Percentiles rank a stretch among this genome's conserved stretches.
Conservation (phyloP, 1,140 invertebrate species). For the Hylaeus volcanicus region DNA sequence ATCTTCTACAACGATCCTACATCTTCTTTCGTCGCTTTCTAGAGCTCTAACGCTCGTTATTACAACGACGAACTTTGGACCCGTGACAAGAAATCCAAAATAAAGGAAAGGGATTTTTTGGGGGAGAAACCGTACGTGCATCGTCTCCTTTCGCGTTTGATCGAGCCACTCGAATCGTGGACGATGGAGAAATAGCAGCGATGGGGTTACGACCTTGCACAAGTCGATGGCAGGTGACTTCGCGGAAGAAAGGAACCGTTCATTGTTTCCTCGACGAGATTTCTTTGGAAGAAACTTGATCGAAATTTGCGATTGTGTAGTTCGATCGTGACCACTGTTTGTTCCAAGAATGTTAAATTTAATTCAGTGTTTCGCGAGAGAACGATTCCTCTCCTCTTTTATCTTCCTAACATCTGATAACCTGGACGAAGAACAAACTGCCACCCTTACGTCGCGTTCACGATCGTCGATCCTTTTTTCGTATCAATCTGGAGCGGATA, state of each 20-base stretch:
- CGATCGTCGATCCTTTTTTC: neutral
- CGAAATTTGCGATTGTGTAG: too few relatives aligned
- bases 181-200: neutral
- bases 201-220: neutral
- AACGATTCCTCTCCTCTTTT: neutral
- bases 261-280: too few relatives aligned
- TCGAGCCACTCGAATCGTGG: neutral
- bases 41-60: slow-evolving; percentile 58
- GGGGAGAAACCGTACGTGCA: neutral
- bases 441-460: slow-evolving; percentile 30
- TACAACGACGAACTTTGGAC: slow-evolving; percentile 76
- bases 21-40: slow-evolving; percentile 1
- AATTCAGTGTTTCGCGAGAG: neutral
- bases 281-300: too few relatives aligned
- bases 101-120: neutral
- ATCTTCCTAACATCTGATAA: neutral
- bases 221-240: neutral
- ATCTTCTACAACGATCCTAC: slow-evolving; percentile 61
- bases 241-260: too few relatives aligned
- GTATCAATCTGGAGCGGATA: neutral
- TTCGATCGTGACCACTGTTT: too few relatives aligned
- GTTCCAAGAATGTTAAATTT: too few relatives aligned
- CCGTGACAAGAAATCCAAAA: slow-evolving; percentile 76
- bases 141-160: neutral
- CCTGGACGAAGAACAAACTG: neutral